Conservation (phyloP, 2,113 vertebrate species). For the Silurus meridionalis region DNA sequence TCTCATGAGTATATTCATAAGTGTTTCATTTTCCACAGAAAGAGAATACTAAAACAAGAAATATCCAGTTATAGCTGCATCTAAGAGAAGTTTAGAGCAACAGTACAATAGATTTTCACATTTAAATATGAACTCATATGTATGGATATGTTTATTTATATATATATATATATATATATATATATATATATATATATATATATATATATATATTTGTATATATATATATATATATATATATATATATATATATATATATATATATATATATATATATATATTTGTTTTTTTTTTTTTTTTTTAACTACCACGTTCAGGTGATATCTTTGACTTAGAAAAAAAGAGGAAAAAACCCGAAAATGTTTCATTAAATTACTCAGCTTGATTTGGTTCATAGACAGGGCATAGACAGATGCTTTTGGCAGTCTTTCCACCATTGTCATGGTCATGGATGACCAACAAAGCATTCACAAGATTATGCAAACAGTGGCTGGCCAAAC, state of each 20-base stretch:
- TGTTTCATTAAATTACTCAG: neutral
- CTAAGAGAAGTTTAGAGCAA: neutral
- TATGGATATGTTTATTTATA: neutral
- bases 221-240: too few species aligned
- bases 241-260: too few species aligned
- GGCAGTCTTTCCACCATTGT: neutral
- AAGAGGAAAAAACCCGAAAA: neutral
- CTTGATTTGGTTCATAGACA: neutral
- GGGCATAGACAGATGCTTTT: neutral
- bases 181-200: too few species aligned
- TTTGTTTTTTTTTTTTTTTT: too few species aligned
- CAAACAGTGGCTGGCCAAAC: neutral
- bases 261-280: too few species aligned
- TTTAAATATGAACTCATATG: slow-evolving; percentile 14
- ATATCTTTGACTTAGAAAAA: neutral
- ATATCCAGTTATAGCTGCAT: neutral
- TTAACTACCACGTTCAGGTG: neutral
- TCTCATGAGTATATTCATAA: slow-evolving; percentile 13
- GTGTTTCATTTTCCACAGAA: slow-evolving; percentile 5
- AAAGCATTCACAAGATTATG: neutral
- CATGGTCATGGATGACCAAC: neutral
- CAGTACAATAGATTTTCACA: neutral
- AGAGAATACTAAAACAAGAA: neutral
- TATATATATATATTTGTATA: too few species aligned
- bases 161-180: too few species aligned